Evolutionary conservation across 2,888 invertebrate genomes (phyloP).

Genomic region (Agrypnus murinus): DNA sequence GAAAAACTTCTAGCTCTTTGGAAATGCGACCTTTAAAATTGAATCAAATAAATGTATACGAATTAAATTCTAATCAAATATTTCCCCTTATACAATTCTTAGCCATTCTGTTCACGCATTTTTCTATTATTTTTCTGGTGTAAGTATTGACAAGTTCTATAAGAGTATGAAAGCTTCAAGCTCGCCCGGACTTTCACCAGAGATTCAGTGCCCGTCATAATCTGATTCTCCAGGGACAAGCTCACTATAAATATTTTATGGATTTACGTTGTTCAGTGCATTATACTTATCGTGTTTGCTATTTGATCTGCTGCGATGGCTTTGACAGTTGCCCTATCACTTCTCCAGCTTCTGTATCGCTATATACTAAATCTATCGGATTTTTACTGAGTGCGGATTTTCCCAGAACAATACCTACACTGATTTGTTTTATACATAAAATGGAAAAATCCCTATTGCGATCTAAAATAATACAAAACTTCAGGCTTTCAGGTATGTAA

Average conservation of each 20-base stretch:
- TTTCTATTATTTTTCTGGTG: no score
- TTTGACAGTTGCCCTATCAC: constrained; percentile 62
- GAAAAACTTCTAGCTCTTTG: no score
- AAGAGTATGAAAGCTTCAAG: neutral
- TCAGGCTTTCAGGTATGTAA: no score
- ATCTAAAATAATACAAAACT: neutral
- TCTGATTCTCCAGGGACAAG: constrained; percentile 68
- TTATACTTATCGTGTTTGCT: constrained; percentile 71
- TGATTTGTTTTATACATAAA: constrained; percentile 19
- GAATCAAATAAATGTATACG: no score
- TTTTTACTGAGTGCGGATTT: constrained; percentile 48
- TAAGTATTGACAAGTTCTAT: neutral
- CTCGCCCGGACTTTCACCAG: constrained; percentile 32
- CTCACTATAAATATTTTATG: constrained; percentile 71
- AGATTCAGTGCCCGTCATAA: constrained; percentile 67
- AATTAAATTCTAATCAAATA: no score
- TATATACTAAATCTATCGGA: constrained; percentile 40
- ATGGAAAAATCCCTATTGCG: neutral
- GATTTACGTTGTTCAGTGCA: constrained; percentile 72
- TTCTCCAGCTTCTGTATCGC: constrained; percentile 54
- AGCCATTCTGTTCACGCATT: no score
- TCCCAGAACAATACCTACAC: constrained; percentile 42
- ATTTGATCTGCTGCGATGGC: constrained; percentile 68
- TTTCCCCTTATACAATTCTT: no score
- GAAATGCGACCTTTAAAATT: no score